Evolutionary conservation across 2,797 vertebrate species (phyloP), one percentile per base, ranked within the genome.

Genomic region (Telmatherina bonti): DNA sequence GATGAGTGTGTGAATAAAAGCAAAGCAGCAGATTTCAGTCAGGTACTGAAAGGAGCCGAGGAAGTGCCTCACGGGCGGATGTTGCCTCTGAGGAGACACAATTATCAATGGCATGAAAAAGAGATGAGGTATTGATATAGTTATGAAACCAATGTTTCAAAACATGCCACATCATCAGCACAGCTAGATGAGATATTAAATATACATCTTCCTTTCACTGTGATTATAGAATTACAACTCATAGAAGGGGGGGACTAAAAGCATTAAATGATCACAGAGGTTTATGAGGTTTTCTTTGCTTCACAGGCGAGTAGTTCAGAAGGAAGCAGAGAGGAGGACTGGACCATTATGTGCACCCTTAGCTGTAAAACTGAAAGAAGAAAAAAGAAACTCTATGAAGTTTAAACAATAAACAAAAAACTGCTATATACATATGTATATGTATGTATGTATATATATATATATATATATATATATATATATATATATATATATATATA

Each of bases 111-210:
- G 84, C 86, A 89, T 91, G 90, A 93, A 91, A 92, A 93, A 91
- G 91, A 91, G 90, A 93, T 93, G 91, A 91, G 91, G 72, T 94
- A 94, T 94, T 90, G 93, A 94, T 89, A 89, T 80, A 92, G 89
- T 89, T 89, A 92, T 94, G 88, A 94, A 94, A 92, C 87, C 84
- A 88, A 76, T 88, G 90, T 93, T 91, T 91, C 70, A 90, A 88
- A 93, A 93, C 90, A 90, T 89, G 91, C 91, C 81, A 86, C 87
- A 80, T 92, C 92, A 93, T 92, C 87, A 90, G 74, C 84, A 82
- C 74, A 79, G 82, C 78, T 61, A 87, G 82, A 90, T 88, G 81
- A 90, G 88, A 74, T 90, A 92, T 91, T 89, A 88, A 93, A 92
- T 90, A 90, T 88, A 89, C 84, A 83, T 88, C 81, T 74, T 76